Evolutionary conservation across 2,113 vertebrate species (phyloP).

Genomic region (Nansenia antarctica): DNA sequence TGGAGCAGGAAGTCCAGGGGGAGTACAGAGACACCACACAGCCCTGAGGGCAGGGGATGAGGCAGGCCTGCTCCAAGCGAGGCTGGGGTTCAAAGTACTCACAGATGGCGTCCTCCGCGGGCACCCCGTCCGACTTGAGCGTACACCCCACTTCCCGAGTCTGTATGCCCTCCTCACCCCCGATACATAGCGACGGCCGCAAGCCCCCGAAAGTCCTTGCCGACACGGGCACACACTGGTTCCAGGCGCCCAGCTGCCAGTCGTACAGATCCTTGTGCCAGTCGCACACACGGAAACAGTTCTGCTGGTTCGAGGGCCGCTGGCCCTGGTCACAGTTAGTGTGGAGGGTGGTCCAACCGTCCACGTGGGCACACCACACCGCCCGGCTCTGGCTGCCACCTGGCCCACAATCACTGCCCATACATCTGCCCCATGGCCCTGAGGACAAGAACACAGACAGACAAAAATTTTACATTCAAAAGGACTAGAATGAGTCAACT

Average conservation of each 20-base stretch:
- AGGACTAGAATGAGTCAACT: neutral
- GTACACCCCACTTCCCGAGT: constrained; percentile 85
- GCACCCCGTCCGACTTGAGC: constrained; percentile 79
- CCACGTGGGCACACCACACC: constrained; percentile 94
- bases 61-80: constrained; percentile 91
- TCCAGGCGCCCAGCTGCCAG: constrained; percentile 90
- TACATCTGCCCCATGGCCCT: constrained; percentile 97
- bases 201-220: constrained; percentile 73
- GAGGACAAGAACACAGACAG: constrained; percentile 48
- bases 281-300: constrained; percentile 94
- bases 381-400: constrained; percentile 93
- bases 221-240: constrained; percentile 83
- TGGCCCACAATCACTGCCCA: constrained; percentile 94
- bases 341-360: constrained; percentile 94
- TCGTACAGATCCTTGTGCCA: constrained; percentile 96
- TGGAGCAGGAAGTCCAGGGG: constrained; percentile 91
- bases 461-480: constrained; percentile 12
- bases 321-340: constrained; percentile 88
- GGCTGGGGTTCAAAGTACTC: constrained; percentile 97
- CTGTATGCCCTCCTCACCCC: constrained; percentile 92
- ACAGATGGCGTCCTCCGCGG: constrained; percentile 89
- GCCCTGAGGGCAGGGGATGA: constrained; percentile 92
- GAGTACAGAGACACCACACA: constrained; percentile 91
- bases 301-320: constrained; percentile 90
- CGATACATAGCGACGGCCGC: constrained; percentile 75